Base-by-base conservation (phyloP, 2,888 invertebrate genomes). In the Halocaridina rubra region DNA sequence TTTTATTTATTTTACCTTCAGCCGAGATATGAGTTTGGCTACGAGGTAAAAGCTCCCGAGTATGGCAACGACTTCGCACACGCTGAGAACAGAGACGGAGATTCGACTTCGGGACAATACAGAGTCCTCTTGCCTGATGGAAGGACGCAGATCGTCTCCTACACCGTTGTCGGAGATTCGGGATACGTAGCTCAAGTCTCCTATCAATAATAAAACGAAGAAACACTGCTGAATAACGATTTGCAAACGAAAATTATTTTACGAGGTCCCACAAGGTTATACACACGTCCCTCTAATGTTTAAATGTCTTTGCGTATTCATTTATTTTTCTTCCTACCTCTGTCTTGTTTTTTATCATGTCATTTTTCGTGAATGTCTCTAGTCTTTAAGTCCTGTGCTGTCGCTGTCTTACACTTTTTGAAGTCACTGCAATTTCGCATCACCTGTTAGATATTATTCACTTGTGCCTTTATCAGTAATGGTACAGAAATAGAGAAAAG, bases 131-230 rank as follows among this genome's bases (percentile, higher is more conserved):
- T 82, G 0, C 82, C 82, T 16, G 82, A 82, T 29, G 82, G 82
- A 16, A 77, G 82, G 7, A n/a, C 61, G 8, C 82, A 82, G 71
- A 53, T 82, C 33, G 82, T 82, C 72, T 72, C 82, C 22, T 82
- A 82, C 78, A 82, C 82, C 30, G 82, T 82, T 29, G 77, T 30
- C n/a, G 82, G 82, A n/a, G 82, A 82, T 61, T 82, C 82, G 19
- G 82, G 82, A 0, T 82, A 82, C 72, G 78, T 82, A 3, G 82
- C 82, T 2, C 77, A 82, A 24, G 82, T 82, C 27, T 82, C 82
- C 29, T 82, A 82, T 59, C 71, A 78, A 64, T 82, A 46, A 64
- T 24, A n/a, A 57, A 16, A 30, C 16, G 29, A 69, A 29, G 13
- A 24, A 10, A 1, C 8, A 1, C 33, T 13, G 53, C 39, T n/a